Evolutionary conservation across 2,888 invertebrate genomes (phyloP).

Genomic region (Anodontia alba): DNA sequence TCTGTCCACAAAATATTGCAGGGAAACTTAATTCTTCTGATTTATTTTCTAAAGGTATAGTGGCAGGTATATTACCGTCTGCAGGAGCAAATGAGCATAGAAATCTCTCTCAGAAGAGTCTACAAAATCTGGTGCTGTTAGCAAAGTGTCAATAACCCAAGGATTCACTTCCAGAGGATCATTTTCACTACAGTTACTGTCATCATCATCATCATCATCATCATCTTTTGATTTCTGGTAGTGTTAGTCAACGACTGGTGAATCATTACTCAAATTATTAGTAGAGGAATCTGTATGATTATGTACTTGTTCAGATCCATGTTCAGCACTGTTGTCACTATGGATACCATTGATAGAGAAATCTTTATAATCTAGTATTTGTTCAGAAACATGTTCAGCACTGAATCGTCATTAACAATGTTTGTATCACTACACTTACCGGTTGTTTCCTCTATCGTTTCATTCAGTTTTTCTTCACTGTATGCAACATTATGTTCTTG

Average conservation of each 20-base stretch:
- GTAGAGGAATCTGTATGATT: too few relatives aligned
- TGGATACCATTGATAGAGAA: too few relatives aligned
- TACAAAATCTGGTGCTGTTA: conserved; percentile 38
- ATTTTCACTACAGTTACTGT: conserved; percentile 27
- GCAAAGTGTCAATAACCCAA: conserved; percentile 26
- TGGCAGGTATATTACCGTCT: conserved; percentile 18
- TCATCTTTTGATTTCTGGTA: not conserved
- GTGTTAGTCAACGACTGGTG: too few relatives aligned
- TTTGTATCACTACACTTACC: conserved; percentile 10
- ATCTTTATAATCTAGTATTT: not conserved
- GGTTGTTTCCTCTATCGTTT: not conserved
- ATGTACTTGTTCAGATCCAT: not conserved
- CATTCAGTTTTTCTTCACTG: too few relatives aligned
- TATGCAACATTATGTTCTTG: conserved; percentile 31
- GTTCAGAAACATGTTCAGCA: not conserved
- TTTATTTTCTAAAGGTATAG: conserved; percentile 31
- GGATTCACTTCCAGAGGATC: conserved; percentile 19
- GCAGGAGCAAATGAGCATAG: conserved; percentile 40
- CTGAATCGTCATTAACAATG: not conserved
- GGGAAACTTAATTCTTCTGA: conserved; percentile 49
- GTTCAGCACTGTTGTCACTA: not conserved
- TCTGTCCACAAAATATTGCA: conserved; percentile 34
- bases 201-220: conserved; percentile 12
- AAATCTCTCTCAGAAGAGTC: conserved; percentile 29
- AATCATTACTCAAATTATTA: too few relatives aligned